A percentile compares a stretch with the other conserved stretches of the same genome.
These are phyloP conservation scores for Manduca sexta DNA, from an alignment of 1,140 invertebrate genomes.

Conservation along the genomic window DNA sequence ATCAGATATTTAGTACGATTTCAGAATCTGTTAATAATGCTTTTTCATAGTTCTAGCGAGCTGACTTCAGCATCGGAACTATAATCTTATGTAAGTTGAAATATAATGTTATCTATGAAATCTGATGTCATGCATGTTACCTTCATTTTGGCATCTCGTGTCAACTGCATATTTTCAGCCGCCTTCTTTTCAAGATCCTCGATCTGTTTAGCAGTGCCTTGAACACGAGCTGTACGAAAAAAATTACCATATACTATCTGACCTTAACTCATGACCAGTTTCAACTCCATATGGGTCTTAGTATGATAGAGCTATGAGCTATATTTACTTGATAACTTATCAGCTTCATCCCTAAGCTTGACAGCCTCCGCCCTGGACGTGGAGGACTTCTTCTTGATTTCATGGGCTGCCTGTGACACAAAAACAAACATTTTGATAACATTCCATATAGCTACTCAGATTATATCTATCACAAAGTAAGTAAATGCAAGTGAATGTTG, in stretches of 20 bases:
- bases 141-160: conserved; percentile 81
- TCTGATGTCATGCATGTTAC: conserved; percentile 32
- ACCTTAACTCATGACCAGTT: too few species aligned
- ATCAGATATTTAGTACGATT: too few species aligned
- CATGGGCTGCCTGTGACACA: conserved; percentile 77
- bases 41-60: too few species aligned
- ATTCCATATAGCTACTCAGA: too few species aligned
- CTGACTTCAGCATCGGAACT: not conserved
- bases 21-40: too few species aligned
- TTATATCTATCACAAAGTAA: too few species aligned
- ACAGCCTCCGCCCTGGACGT: conserved; percentile 83
- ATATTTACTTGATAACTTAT: conserved; percentile 75
- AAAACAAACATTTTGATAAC: conserved; percentile 11
- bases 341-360: conserved; percentile 84
- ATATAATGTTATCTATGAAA: not conserved
- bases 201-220: conserved; percentile 81
- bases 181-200: conserved; percentile 83
- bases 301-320: too few species aligned
- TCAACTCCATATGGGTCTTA: too few species aligned
- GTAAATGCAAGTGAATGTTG: too few species aligned
- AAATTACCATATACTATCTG: too few species aligned
- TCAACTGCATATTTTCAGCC: conserved; percentile 81
- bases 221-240: conserved; percentile 75
- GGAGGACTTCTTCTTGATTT: conserved; percentile 84
- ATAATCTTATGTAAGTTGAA: not conserved